A percentile compares a stretch with the other conserved stretches of the same genome.
phyloP scores from a whole-genome alignment of 2,888 invertebrate species.

The Cheilosia impressa region DNA sequence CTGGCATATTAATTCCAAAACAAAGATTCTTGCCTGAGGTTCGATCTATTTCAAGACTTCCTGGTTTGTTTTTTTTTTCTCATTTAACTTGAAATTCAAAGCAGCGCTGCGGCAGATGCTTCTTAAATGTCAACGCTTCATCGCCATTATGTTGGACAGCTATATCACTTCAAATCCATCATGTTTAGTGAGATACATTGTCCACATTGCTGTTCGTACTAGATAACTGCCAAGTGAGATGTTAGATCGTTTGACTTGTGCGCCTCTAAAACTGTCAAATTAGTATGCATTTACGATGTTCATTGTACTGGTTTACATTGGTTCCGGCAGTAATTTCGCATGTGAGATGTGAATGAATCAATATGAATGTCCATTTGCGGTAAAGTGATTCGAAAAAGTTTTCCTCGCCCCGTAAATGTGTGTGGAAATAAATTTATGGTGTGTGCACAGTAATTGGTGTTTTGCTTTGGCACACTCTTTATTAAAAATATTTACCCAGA shows the following conservation, averaged over 20 bases:
- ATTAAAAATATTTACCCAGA: constrained; percentile 7
- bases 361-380: background rate
- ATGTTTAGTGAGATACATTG: background rate
- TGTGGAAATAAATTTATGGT: constrained; percentile 29
- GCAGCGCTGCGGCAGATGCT: background rate
- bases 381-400: background rate
- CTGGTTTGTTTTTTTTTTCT: background rate
- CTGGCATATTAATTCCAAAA: background rate
- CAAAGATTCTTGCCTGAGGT: background rate
- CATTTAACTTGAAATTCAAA: background rate
- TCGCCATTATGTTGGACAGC: constrained; percentile 11
- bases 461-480: constrained; percentile 1
- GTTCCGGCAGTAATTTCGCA: constrained; percentile 18
- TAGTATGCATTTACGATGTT: constrained; percentile 12
- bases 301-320: background rate
- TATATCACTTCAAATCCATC: background rate
- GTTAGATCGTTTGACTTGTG: constrained; percentile 13
- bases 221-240: constrained; percentile 18
- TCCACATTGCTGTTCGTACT: background rate
- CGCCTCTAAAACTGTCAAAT: background rate
- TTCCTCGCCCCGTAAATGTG: constrained; percentile 31
- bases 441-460: constrained; percentile 36
- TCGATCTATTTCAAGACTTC: background rate
- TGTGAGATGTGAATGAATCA: background rate
- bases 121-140: background rate